Evolutionary conservation across 2,888 invertebrate genomes (phyloP).

Genomic region (Lymantria monacha): DNA sequence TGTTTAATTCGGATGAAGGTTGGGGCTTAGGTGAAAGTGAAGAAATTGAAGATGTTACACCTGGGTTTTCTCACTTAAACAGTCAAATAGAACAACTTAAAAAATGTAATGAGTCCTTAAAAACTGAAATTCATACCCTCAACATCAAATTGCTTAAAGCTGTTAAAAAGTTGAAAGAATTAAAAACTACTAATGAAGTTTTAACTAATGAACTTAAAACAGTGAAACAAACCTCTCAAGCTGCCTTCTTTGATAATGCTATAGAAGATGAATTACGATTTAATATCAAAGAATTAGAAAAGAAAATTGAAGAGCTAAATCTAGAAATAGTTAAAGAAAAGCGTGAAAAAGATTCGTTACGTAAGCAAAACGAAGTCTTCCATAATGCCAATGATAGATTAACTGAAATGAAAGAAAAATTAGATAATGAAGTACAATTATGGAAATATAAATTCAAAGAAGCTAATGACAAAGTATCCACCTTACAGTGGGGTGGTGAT

Average conservation of each 20-base stretch:
- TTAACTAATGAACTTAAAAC: slow-evolving; percentile 79
- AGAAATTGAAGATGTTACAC: slow-evolving; percentile 51
- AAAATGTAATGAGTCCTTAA: slow-evolving; percentile 79
- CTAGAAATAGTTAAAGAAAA: slow-evolving; percentile 83
- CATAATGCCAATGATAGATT: slow-evolving; percentile 89
- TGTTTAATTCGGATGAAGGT: slow-evolving; percentile 72
- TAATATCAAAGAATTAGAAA: slow-evolving; percentile 86
- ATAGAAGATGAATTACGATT: slow-evolving; percentile 91
- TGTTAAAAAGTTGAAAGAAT: slow-evolving; percentile 91
- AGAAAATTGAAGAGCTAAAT: slow-evolving; percentile 82
- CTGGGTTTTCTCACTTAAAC: slow-evolving; percentile 80
- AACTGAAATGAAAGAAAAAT: slow-evolving; percentile 90
- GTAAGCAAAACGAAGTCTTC: slow-evolving; percentile 88
- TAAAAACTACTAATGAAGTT: slow-evolving; percentile 86
- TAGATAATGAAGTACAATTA: slow-evolving; percentile 88
- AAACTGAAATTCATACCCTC: slow-evolving; percentile 83
- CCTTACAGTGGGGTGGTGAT: slow-evolving; percentile 60
- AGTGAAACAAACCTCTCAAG: slow-evolving; percentile 74
- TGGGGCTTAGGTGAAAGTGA: slow-evolving; percentile 67
- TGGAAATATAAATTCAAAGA: slow-evolving; percentile 88
- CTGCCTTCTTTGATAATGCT: slow-evolving; percentile 87
- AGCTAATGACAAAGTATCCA: slow-evolving; percentile 84
- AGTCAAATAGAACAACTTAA: slow-evolving; percentile 83
- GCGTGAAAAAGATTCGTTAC: slow-evolving; percentile 85
- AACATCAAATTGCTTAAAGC: slow-evolving; percentile 89